Base-by-base conservation (phyloP, 2,113 vertebrate genomes). In the Porphyrio hochstetteri region DNA sequence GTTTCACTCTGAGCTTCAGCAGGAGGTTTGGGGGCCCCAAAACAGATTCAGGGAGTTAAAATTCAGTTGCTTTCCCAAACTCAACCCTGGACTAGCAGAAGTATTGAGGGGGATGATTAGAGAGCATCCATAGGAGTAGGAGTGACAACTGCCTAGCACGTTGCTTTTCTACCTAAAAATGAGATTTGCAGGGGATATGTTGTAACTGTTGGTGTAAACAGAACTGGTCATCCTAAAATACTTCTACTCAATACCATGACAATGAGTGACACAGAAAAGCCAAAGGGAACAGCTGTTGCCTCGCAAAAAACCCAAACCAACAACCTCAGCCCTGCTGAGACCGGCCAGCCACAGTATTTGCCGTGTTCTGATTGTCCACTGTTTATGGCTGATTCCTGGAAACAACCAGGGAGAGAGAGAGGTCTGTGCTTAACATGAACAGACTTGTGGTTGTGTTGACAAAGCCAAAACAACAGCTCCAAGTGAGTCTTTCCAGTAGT, bases 1-100 rank as follows among this genome's bases (percentile, higher is more conserved):
- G 57, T 95, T 96, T 97, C 89, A 67, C 70, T 93, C 57, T 10
- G 23, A 96, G 88, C 81, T 93, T 94, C 93, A 86, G 65, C 76
- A 69, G 72, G 63, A 92, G 77, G 57, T 72, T 96, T 84, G 80
- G 65, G 86, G 92, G 25, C 69, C 93, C 74, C 53, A 59, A 21
- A 96, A 86, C 46, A 92, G 80, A 88, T 71, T 61, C 57, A 78
- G 74, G 67, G 83, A 86, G 44, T 46, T 92, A 79, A 89, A 91
- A 94, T 82, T 76, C 23, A 23, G 61, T 79, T 82, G 7, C 59
- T 82, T 91, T 93, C 75, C 59, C 57, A 79, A 85, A 75, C 80
- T 65, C 61, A 84, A 10, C 31, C 27, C 36, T 57, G 53, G 46
- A 35, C 35, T 52, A 76, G 46, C 65, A 69, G 55, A 65, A 82